A percentile compares a stretch with the other conserved stretches of the same genome.
phyloP scores from a whole-genome alignment of 2,888 invertebrate species.

The Drosophila limbata region DNA sequence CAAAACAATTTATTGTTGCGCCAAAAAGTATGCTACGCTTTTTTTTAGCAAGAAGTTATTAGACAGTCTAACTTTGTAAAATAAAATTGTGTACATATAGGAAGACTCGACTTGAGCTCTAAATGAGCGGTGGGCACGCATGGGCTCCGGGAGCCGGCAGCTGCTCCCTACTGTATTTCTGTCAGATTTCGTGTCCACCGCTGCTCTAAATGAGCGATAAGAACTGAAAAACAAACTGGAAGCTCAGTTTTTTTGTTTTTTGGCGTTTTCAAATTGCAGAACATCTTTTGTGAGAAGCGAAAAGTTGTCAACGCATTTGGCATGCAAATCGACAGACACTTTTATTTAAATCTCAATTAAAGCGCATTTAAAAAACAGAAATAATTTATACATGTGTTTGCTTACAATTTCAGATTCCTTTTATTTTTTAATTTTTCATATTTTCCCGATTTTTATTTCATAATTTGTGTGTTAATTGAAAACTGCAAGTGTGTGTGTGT shows the following conservation, averaged over 20 bases:
- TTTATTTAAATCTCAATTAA: conserved; percentile 61
- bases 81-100: too few species aligned
- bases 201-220: not conserved
- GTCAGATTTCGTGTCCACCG: too few species aligned
- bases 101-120: too few species aligned
- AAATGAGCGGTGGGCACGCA: too few species aligned
- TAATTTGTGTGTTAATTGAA: conserved; percentile 69
- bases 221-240: not conserved
- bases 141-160: too few species aligned
- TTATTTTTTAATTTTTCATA: not conserved
- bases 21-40: too few species aligned
- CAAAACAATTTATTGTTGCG: too few species aligned
- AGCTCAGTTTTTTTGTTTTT: not conserved
- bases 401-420: conserved; percentile 17
- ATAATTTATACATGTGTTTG: conserved; percentile 6
- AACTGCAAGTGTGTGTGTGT: conserved; percentile 35
- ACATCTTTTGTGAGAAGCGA: not conserved
- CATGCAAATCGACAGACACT: conserved; percentile 39
- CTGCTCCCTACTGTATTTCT: too few species aligned
- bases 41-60: too few species aligned
- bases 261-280: conserved; percentile 2
- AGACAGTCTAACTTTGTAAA: too few species aligned
- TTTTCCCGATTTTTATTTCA: conserved; percentile 26
- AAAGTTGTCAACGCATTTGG: conserved; percentile 14
- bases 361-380: conserved; percentile 4